Evolutionary conservation across 2,797 vertebrate genomes (phyloP).

Genomic region (Alosa sapidissima): DNA sequence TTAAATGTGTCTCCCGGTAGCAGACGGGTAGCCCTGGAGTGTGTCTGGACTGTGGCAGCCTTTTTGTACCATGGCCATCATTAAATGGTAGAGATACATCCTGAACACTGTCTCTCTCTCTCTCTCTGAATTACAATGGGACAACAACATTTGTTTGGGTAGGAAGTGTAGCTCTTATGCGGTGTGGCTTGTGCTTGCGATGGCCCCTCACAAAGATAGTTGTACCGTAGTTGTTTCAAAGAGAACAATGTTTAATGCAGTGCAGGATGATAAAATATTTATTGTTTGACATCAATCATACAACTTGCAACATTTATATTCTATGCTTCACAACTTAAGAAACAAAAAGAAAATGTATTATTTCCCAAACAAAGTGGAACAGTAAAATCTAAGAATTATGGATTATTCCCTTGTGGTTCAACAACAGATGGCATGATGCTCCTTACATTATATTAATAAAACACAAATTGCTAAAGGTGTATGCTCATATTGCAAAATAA

Average conservation of each 20-base stretch:
- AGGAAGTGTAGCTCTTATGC: background rate
- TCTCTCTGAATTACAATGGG: background rate
- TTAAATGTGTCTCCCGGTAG: background rate
- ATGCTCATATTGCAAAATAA: background rate
- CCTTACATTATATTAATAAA: background rate
- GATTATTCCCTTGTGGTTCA: background rate
- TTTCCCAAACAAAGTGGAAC: background rate
- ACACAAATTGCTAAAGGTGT: background rate
- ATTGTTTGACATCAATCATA: background rate
- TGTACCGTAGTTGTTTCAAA: background rate
- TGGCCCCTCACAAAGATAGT: background rate
- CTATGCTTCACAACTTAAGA: background rate
- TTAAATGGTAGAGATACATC: background rate
- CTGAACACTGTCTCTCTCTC: background rate
- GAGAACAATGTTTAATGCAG: background rate
- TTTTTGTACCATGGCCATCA: background rate
- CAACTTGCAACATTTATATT: background rate
- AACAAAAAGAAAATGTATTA: background rate
- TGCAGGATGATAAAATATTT: background rate
- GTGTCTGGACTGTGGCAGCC: background rate
- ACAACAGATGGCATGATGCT: background rate
- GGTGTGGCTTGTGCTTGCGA: background rate
- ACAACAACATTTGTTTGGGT: background rate
- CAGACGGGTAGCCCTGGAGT: background rate
- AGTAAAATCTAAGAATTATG: background rate